Conservation (phyloP, 2,113 vertebrate species). For the Amphiprion ocellaris region DNA sequence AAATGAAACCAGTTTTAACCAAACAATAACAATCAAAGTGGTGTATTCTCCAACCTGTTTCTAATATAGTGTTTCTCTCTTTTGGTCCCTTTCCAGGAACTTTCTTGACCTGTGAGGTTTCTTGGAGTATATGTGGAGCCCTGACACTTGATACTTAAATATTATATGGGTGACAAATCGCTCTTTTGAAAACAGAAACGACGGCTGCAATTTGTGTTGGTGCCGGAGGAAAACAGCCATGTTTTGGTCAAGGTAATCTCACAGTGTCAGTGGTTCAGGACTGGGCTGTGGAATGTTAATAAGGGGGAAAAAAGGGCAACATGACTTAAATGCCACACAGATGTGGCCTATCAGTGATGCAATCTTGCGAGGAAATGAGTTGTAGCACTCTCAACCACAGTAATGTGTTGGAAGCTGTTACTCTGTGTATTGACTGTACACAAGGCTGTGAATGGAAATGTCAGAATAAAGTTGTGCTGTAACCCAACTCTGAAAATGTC, state of each 20-base stretch:
- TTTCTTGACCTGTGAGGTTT: conserved; percentile 33
- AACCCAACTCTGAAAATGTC: conserved; percentile 64
- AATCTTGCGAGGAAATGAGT: conserved; percentile 58
- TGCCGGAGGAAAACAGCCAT: conserved; percentile 25
- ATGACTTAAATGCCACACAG: conserved; percentile 73
- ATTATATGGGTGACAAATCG: conserved; percentile 43
- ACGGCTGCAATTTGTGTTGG: conserved; percentile 43
- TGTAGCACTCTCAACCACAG: conserved; percentile 19
- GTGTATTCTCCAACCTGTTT: conserved; percentile 16
- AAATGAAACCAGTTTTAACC: not conserved
- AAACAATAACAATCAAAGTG: not conserved
- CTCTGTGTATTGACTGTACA: conserved; percentile 25
- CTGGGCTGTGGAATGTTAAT: conserved; percentile 77
- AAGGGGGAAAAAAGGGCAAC: conserved; percentile 52
- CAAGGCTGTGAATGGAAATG: conserved; percentile 47
- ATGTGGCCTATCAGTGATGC: conserved; percentile 65
- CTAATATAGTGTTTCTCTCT: conserved; percentile 16
- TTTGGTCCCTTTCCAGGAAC: conserved; percentile 6
- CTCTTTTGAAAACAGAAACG: conserved; percentile 51
- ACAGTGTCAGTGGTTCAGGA: conserved; percentile 59
- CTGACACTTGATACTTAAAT: conserved; percentile 40
- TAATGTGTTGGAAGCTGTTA: conserved; percentile 25
- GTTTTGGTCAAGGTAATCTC: conserved; percentile 70
- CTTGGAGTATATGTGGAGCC: not conserved
- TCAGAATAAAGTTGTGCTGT: conserved; percentile 64